These are phyloP conservation scores for Clinocottus analis DNA, from an alignment of 2,113 vertebrate species.

Conservation along the genomic window DNA sequence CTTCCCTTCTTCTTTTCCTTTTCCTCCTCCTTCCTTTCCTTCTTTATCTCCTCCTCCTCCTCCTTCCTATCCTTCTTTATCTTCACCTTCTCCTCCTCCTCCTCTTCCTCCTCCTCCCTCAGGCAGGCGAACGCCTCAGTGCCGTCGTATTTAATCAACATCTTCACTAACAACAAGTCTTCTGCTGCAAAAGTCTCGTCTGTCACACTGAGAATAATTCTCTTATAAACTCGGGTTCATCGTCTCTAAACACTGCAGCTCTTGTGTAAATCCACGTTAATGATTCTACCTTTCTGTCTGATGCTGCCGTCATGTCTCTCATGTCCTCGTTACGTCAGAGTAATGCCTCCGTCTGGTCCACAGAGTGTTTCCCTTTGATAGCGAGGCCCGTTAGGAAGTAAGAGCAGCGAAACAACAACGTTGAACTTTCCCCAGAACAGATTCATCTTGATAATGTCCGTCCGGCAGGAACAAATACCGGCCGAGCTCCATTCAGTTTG, in stretches of 20 bases:
- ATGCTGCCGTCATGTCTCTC: slow-evolving; percentile 58
- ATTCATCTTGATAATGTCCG: slow-evolving; percentile 53
- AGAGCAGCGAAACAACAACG: slow-evolving; percentile 54
- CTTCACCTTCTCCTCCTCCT: neutral
- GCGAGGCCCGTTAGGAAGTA: slow-evolving; percentile 49
- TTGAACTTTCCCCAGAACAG: slow-evolving; percentile 55
- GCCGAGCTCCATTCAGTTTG: slow-evolving; percentile 29
- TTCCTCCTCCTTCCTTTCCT: no score
- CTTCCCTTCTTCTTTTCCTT: no score
- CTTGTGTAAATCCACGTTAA: slow-evolving; percentile 55
- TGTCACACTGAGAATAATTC: slow-evolving; percentile 76
- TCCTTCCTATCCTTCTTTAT: no score
- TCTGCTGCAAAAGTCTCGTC: slow-evolving; percentile 29
- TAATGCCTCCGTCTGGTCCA: slow-evolving; percentile 44
- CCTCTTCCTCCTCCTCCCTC: slow-evolving; percentile 19
- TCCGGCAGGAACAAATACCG: slow-evolving; percentile 49
- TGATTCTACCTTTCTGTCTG: slow-evolving; percentile 40
- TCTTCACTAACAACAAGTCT: slow-evolving; percentile 71
- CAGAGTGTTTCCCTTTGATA: slow-evolving; percentile 67
- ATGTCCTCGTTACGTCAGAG: slow-evolving; percentile 66
- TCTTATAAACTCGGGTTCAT: slow-evolving; percentile 66
- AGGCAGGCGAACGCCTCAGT: slow-evolving; percentile 61
- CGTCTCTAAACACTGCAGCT: slow-evolving; percentile 57
- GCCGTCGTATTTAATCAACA: slow-evolving; percentile 82
- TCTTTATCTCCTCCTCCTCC: no score